phyloP scores from a whole-genome alignment of 1,140 invertebrate genomes.

The Odontomachus brunneus region DNA sequence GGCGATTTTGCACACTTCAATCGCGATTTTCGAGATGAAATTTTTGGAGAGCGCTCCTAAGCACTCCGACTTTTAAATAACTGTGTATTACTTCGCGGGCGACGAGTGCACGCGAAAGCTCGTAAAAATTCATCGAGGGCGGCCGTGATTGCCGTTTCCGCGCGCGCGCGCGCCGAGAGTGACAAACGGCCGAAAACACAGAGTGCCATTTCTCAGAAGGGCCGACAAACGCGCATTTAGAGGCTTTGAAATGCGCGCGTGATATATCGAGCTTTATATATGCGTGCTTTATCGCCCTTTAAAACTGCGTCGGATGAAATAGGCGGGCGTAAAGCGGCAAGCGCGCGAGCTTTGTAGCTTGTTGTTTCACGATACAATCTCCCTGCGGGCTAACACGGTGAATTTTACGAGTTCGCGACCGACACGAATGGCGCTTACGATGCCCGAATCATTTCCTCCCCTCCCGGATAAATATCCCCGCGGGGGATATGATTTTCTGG shows the following conservation, averaged over 20 bases:
- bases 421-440: neutral
- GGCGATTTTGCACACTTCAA: too few species aligned
- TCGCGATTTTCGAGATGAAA: too few species aligned
- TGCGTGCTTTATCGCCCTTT: conserved; percentile 35
- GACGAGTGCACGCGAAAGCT: neutral
- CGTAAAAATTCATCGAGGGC: conserved; percentile 21
- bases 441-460: neutral
- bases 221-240: conserved; percentile 33
- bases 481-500: neutral
- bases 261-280: conserved; percentile 50
- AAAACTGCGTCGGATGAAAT: conserved; percentile 40
- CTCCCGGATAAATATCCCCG: too few species aligned
- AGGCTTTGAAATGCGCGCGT: conserved; percentile 40
- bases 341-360: conserved; percentile 17
- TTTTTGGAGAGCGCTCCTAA: too few species aligned
- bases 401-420: conserved; percentile 23
- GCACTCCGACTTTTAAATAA: too few species aligned
- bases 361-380: conserved; percentile 39
- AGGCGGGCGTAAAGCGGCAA: conserved; percentile 28
- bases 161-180: conserved; percentile 7
- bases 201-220: conserved; percentile 28
- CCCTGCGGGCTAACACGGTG: neutral
- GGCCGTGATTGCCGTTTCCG: conserved; percentile 31
- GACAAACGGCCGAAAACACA: conserved; percentile 40
- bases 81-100: neutral